Percentiles rank a stretch among this genome's conserved stretches.
Evolutionary conservation across 2,113 vertebrate species (phyloP).

Genomic region (Athene noctua): DNA sequence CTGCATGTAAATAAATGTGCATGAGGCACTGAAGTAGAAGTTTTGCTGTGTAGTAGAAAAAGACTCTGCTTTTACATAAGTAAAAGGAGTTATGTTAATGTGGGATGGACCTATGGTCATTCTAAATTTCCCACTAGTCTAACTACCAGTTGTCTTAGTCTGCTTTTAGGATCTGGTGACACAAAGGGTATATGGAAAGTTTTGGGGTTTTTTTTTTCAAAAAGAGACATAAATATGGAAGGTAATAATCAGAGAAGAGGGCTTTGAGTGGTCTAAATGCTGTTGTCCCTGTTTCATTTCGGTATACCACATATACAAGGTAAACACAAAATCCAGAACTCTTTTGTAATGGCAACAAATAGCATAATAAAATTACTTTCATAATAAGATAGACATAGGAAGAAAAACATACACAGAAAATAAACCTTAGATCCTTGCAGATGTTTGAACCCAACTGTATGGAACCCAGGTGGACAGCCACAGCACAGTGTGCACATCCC

Average conservation of each 20-base stretch:
- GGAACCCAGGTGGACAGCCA: background rate
- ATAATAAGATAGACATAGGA: background rate
- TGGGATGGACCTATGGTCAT: accelerated
- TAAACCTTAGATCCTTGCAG: background rate
- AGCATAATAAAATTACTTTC: background rate
- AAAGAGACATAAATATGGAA: background rate
- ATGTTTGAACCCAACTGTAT: accelerated
- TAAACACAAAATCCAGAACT: background rate
- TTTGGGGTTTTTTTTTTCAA: background rate
- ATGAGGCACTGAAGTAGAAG: background rate
- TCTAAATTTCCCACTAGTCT: accelerated
- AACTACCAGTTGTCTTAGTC: background rate
- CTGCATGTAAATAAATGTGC: background rate
- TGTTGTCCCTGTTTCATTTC: background rate
- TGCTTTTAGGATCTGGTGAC: background rate
- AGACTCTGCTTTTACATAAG: background rate
- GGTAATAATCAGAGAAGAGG: background rate
- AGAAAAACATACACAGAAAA: background rate
- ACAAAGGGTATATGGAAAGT: background rate
- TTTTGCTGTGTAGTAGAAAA: background rate
- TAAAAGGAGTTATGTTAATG: background rate
- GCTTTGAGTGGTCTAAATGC: background rate
- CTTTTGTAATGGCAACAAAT: background rate
- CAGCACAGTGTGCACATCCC: accelerated
- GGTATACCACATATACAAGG: background rate